These are phyloP conservation scores for Aplidium turbinatum DNA, from an alignment of 23 tunicate species.

Conservation along the genomic window DNA sequence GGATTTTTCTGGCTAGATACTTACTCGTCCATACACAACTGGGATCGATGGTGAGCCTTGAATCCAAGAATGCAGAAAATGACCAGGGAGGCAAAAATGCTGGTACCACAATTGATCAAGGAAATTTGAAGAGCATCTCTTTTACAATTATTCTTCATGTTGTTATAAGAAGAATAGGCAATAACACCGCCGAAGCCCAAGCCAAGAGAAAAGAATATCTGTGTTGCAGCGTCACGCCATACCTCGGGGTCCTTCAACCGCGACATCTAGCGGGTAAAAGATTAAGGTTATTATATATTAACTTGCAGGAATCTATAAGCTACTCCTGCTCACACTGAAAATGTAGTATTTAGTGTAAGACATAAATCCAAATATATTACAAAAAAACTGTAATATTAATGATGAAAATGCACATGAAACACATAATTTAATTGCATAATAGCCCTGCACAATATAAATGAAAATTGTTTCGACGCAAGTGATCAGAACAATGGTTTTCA, in stretches of 20 bases:
- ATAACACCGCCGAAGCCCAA: conserved; percentile 99
- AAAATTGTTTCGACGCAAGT: too few relatives aligned
- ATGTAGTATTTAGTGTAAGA: too few relatives aligned
- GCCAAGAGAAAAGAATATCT: conserved; percentile 97
- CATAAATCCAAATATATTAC: too few relatives aligned
- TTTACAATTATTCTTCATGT: conserved; percentile 83
- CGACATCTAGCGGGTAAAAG: too few relatives aligned
- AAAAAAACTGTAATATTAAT: too few relatives aligned
- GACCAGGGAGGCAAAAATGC: conserved; percentile 92
- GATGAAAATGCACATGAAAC: neutral
- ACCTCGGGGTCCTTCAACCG: conserved; percentile 72
- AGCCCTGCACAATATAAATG: too few relatives aligned
- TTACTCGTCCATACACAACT: conserved; percentile 51
- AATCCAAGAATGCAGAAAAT: conserved; percentile 93
- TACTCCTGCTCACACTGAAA: too few relatives aligned
- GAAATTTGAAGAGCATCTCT: conserved; percentile 93
- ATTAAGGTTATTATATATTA: too few relatives aligned
- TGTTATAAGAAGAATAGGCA: conserved; percentile 96
- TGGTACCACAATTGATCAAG: conserved; percentile 70
- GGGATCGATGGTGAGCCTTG: conserved; percentile 72
- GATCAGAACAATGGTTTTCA: too few relatives aligned
- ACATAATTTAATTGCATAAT: too few relatives aligned
- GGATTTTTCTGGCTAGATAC: neutral
- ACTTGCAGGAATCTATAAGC: too few relatives aligned
- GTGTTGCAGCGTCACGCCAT: conserved; percentile 99